These are phyloP conservation scores for Chironomus tepperi DNA, from an alignment of 1,140 invertebrate species.

Conservation along the genomic window DNA sequence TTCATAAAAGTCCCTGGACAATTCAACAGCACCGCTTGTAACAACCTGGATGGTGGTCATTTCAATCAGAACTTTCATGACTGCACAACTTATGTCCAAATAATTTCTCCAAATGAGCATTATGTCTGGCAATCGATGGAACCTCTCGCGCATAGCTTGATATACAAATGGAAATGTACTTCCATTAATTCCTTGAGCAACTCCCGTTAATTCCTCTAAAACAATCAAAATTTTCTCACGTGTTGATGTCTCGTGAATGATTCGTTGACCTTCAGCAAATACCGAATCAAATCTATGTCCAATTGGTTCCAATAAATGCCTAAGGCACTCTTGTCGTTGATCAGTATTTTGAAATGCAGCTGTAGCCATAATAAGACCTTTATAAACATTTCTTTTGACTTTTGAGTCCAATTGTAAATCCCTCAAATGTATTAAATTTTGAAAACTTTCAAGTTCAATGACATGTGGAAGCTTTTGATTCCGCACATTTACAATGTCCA, in stretches of 20 bases:
- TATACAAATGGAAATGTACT: constrained; percentile 18
- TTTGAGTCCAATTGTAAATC: constrained; percentile 5
- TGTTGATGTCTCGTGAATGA: background rate
- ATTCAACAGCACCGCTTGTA: background rate
- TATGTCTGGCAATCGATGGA: background rate
- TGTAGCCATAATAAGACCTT: constrained; percentile 3
- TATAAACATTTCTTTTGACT: constrained; percentile 5
- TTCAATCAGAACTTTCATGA: background rate
- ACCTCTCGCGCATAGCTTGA: background rate
- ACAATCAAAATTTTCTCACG: background rate
- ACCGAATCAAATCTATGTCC: background rate
- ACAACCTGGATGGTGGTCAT: background rate
- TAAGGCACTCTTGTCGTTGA: background rate
- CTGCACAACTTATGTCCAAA: background rate
- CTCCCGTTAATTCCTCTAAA: constrained; percentile 2
- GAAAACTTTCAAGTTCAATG: constrained; percentile 10
- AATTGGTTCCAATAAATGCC: background rate
- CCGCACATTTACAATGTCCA: constrained; percentile 12
- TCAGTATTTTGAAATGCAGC: background rate
- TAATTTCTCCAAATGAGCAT: background rate
- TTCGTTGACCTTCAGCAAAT: background rate
- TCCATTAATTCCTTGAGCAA: constrained; percentile 6
- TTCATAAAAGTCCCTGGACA: background rate
- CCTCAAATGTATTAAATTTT: background rate
- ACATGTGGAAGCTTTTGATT: background rate